Evolutionary conservation across 2,113 vertebrate genomes (phyloP).

Genomic region (Elephas maximus): DNA sequence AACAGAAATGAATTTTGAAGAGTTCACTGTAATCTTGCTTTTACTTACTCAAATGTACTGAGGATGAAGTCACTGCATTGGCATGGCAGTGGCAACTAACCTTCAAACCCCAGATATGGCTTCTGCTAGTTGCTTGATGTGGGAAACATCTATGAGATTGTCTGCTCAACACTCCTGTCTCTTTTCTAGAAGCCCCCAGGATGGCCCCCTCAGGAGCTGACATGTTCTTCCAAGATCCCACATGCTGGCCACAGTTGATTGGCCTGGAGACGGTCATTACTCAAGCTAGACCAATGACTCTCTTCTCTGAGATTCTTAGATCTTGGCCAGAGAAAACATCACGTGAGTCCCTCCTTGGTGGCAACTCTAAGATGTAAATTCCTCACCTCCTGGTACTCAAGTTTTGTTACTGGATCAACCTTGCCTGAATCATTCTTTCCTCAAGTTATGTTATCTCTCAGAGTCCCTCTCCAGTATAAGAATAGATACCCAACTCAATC

Average conservation of each 20-base stretch:
- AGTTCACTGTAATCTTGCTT: not conserved
- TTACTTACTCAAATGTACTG: not conserved
- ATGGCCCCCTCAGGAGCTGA: not conserved
- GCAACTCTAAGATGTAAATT: constrained; percentile 6
- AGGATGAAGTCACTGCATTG: not conserved
- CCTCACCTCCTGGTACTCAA: not conserved
- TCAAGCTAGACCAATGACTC: not conserved
- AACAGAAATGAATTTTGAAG: not conserved
- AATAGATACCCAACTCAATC: not conserved
- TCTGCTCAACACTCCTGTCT: not conserved
- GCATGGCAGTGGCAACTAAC: not conserved
- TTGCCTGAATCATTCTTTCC: constrained; percentile 20
- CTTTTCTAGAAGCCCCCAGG: not conserved
- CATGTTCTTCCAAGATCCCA: not conserved
- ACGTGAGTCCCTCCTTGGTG: not conserved
- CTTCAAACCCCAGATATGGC: not conserved
- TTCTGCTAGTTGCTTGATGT: not conserved
- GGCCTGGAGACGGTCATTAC: not conserved
- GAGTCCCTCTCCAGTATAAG: not conserved
- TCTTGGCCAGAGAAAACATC: not conserved
- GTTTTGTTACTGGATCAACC: constrained; percentile 29
- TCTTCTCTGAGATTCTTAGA: constrained; percentile 40
- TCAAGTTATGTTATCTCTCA: not conserved
- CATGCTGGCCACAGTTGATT: not conserved
- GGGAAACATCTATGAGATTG: not conserved